phyloP scores from a whole-genome alignment of 2,888 invertebrate genomes.

The Lasioglossum zephyrum region DNA sequence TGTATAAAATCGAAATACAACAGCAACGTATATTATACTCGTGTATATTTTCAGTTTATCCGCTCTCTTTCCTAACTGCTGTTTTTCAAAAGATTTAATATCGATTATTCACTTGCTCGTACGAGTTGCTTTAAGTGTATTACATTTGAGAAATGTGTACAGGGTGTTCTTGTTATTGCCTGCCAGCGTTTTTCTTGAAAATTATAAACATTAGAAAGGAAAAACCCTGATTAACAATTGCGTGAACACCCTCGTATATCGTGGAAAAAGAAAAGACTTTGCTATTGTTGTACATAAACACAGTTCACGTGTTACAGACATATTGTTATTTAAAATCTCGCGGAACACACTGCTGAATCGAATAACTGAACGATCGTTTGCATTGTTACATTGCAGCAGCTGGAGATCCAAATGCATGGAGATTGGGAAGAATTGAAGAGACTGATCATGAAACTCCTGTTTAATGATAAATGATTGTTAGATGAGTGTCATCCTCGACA shows the following conservation, averaged over 20 bases:
- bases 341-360: neutral
- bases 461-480: conserved; percentile 84
- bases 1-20: conserved; percentile 8
- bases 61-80: neutral
- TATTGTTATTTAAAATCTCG: conserved; percentile 2
- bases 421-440: conserved; percentile 92
- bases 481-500: conserved; percentile 71
- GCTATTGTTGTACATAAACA: conserved; percentile 4
- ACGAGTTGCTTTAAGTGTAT: neutral
- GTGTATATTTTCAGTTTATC: conserved; percentile 18
- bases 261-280: conserved; percentile 7
- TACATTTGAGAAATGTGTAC: conserved; percentile 20
- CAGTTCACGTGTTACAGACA: conserved; percentile 4
- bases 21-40: conserved; percentile 16
- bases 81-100: conserved; percentile 6
- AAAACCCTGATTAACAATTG: neutral
- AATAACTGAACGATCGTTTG: conserved; percentile 38
- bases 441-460: conserved; percentile 93
- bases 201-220: neutral
- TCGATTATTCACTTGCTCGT: neutral
- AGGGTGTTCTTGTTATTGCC: neutral
- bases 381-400: conserved; percentile 77
- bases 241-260: neutral
- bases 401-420: conserved; percentile 93
- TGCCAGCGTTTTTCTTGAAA: neutral